Percentiles rank a stretch among this genome's conserved stretches.
Conservation (phyloP, 2,113 vertebrate species). For the Thunnus thynnus region DNA sequence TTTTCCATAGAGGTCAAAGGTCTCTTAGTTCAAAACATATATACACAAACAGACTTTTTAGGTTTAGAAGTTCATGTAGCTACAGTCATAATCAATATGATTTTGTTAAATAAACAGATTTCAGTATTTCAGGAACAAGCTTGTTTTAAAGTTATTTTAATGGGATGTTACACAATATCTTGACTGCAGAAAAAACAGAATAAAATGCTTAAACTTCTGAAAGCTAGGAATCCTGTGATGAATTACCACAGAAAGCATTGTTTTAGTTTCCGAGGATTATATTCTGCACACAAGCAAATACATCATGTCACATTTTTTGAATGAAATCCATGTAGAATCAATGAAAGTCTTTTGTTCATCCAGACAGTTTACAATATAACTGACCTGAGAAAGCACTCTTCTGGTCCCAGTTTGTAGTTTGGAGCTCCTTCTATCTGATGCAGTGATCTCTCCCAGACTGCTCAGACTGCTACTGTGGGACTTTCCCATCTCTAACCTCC, state of each 20-base stretch:
- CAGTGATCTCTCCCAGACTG: slow-evolving; percentile 71
- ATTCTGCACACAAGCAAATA: background rate
- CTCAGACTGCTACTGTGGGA: slow-evolving; percentile 79
- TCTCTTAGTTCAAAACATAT: too few species aligned
- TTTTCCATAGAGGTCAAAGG: too few species aligned
- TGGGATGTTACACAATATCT: background rate
- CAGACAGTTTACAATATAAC: background rate
- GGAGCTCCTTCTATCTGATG: slow-evolving; percentile 30
- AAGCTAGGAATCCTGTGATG: background rate
- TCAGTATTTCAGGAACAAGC: too few species aligned
- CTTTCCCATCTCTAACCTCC: fast-evolving
- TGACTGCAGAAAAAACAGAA: background rate
- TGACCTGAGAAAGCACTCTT: slow-evolving; percentile 73
- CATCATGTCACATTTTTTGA: background rate
- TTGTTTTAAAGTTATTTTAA: too few species aligned
- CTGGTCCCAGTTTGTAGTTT: slow-evolving; percentile 60
- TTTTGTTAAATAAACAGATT: too few species aligned
- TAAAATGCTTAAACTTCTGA: background rate
- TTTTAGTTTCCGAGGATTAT: background rate
- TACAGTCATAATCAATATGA: too few species aligned
- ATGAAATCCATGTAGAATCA: background rate
- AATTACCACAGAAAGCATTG: background rate
- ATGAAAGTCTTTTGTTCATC: background rate
- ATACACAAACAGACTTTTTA: too few species aligned
- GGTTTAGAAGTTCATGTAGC: too few species aligned